Evolutionary conservation across 1,140 invertebrate genomes (phyloP).

Genomic region (Drosophila nannoptera): DNA sequence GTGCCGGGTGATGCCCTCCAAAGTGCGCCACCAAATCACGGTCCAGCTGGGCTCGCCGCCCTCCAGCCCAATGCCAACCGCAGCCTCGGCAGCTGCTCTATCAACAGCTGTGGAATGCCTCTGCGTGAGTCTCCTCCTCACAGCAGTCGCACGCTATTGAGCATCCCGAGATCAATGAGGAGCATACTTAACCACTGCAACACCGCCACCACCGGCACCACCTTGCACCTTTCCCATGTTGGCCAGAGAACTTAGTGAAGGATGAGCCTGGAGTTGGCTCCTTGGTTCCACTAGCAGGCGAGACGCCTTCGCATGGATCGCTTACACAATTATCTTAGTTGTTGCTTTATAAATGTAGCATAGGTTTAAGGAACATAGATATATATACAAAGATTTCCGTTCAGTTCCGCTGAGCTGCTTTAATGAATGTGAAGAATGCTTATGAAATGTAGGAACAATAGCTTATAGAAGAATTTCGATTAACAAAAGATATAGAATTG

Average conservation of each 20-base stretch:
- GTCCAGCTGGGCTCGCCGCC: slow-evolving; percentile 45
- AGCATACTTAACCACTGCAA: slow-evolving; percentile 39
- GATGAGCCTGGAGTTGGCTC: slow-evolving; percentile 46
- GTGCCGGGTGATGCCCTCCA: slow-evolving; percentile 37
- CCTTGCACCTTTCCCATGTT: slow-evolving; percentile 17
- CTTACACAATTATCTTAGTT: slow-evolving; percentile 59
- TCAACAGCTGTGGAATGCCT: slow-evolving; percentile 14
- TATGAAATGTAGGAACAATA: slow-evolving; percentile 1
- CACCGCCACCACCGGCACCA: slow-evolving; percentile 65
- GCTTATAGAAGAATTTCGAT: background rate
- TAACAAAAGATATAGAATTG: slow-evolving; percentile 1
- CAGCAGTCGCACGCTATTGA: slow-evolving; percentile 11
- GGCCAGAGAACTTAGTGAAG: slow-evolving; percentile 29
- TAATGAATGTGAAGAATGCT: slow-evolving; percentile 6
- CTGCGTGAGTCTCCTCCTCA: slow-evolving; percentile 15
- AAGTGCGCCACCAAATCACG: slow-evolving; percentile 41
- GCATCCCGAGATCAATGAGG: slow-evolving; percentile 14
- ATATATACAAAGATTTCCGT: slow-evolving; percentile 15
- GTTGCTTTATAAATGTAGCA: slow-evolving; percentile 68
- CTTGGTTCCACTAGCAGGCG: slow-evolving; percentile 12
- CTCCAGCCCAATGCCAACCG: slow-evolving; percentile 28
- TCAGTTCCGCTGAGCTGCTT: slow-evolving; percentile 21
- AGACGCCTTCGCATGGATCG: slow-evolving; percentile 9
- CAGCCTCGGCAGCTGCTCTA: slow-evolving; percentile 6
- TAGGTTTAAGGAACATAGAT: slow-evolving; percentile 34